These are phyloP conservation scores for Hypsibius dujardini DNA, from an alignment of 1,140 invertebrate species.

Conservation along the genomic window DNA sequence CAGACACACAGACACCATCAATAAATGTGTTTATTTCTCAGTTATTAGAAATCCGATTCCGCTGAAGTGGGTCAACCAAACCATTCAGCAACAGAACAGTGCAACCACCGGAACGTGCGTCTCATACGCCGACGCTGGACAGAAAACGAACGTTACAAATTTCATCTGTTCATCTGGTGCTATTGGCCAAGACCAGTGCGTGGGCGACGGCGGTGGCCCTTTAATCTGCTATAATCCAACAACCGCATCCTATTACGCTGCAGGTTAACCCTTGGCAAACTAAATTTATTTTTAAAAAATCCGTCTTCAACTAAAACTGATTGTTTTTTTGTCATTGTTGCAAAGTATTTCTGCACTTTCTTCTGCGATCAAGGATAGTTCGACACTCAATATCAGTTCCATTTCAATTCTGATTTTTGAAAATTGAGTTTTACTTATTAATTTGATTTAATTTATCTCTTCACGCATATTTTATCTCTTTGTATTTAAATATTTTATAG, in stretches of 20 bases:
- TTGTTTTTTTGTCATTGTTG: too few relatives aligned
- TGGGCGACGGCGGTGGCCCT: background rate
- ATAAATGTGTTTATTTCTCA: background rate
- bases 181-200: constrained; percentile 3
- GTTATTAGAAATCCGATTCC: background rate
- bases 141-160: background rate
- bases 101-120: background rate
- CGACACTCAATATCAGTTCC: too few relatives aligned
- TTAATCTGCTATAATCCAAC: background rate
- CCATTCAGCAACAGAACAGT: background rate
- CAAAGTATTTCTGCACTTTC: too few relatives aligned
- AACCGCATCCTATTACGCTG: background rate
- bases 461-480: too few relatives aligned
- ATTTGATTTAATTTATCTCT: too few relatives aligned
- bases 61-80: background rate
- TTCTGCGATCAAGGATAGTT: too few relatives aligned
- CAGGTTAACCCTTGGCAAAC: background rate
- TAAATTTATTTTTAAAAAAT: background rate
- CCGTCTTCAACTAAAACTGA: too few relatives aligned
- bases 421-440: too few relatives aligned
- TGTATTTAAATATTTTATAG: too few relatives aligned
- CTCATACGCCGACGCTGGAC: background rate
- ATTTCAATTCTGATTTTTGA: too few relatives aligned
- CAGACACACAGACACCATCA: background rate
- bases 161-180: background rate